These are phyloP conservation scores for Seriola aureovittata DNA, from an alignment of 2,113 vertebrate species.

Conservation along the genomic window DNA sequence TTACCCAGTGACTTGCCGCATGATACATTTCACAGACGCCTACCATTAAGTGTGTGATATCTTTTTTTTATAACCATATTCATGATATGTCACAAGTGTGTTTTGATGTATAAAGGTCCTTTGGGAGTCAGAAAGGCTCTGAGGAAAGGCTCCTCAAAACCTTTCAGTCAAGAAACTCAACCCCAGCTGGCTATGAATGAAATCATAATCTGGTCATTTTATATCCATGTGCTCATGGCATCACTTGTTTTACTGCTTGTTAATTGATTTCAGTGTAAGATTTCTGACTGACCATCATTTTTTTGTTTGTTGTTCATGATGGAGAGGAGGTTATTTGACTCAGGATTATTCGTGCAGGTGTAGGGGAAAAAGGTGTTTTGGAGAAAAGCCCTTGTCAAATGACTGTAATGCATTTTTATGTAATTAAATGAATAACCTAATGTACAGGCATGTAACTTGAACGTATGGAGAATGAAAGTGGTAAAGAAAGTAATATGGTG, in stretches of 20 bases:
- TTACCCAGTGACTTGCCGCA: no score
- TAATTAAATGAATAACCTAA: not conserved
- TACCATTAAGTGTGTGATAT: no score
- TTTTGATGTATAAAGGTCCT: no score
- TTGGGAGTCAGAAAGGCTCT: no score
- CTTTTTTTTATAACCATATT: no score
- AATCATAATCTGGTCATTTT: not conserved
- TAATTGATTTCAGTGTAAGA: not conserved
- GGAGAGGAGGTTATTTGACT: not conserved
- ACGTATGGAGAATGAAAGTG: not conserved
- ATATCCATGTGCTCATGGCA: not conserved
- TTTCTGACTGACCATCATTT: not conserved
- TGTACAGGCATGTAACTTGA: not conserved
- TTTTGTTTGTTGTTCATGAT: not conserved
- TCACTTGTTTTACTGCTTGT: not conserved
- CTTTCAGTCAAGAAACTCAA: not conserved
- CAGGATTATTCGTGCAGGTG: no score
- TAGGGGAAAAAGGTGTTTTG: not conserved
- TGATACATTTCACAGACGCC: no score
- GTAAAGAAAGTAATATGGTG: not conserved
- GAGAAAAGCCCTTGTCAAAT: not conserved
- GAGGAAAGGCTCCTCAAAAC: no score
- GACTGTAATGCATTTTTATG: not conserved
- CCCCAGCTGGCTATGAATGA: not conserved
- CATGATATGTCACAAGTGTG: no score